A percentile compares a stretch with the other conserved stretches of the same genome.
Conservation (phyloP, 2,888 invertebrate species). For the Oxyscelio sp. region DNA sequence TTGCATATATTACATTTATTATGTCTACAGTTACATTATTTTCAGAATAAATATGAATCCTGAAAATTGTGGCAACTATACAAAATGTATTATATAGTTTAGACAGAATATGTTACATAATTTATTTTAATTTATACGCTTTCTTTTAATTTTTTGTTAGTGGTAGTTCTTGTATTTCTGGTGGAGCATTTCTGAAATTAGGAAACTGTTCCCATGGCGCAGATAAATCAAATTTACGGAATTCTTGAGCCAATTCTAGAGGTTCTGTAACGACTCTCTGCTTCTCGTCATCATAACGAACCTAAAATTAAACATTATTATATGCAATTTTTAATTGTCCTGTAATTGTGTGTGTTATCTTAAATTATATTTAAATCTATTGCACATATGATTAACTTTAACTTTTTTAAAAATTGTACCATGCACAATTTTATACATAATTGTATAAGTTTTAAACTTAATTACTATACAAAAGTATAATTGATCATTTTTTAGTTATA, state of each 20-base stretch:
- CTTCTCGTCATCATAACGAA: slow-evolving; percentile 99
- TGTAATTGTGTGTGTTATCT: too few relatives aligned
- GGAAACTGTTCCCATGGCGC: slow-evolving; percentile 99
- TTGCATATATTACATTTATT: slow-evolving; percentile 19
- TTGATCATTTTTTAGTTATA: too few relatives aligned
- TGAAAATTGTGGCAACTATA: not conserved
- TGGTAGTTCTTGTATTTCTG: slow-evolving; percentile 90
- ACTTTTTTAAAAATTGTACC: too few relatives aligned
- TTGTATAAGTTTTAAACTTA: too few relatives aligned
- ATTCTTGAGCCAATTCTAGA: slow-evolving; percentile 98
- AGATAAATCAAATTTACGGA: slow-evolving; percentile 98
- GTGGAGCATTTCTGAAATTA: slow-evolving; percentile 93
- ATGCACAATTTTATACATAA: too few relatives aligned
- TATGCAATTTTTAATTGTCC: too few relatives aligned
- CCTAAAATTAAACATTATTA: too few relatives aligned
- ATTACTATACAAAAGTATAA: too few relatives aligned
- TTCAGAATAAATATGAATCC: slow-evolving; percentile 40
- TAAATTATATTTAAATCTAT: too few relatives aligned
- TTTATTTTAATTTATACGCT: not conserved
- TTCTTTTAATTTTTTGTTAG: slow-evolving; percentile 80
- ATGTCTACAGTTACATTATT: slow-evolving; percentile 25
- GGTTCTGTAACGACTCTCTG: slow-evolving; percentile 99
- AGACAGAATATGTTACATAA: not conserved
- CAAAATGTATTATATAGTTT: too few relatives aligned
- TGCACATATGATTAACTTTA: too few relatives aligned